Evolutionary conservation across 2,113 vertebrate genomes (phyloP).

Genomic region (Syrmaticus mikado): DNA sequence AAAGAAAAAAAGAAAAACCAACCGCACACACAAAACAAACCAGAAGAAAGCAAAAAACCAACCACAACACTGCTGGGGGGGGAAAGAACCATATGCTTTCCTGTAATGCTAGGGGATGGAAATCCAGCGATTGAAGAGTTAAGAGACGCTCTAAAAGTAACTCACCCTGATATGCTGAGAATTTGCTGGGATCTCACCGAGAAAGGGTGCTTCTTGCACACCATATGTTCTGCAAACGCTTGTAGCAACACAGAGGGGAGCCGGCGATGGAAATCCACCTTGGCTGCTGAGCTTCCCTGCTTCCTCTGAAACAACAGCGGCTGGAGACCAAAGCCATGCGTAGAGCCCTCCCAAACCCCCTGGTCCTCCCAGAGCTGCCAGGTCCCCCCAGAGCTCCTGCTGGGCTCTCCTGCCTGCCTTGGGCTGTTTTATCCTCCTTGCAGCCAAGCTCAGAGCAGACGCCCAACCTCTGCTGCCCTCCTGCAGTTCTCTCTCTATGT

Average conservation of each 20-base stretch:
- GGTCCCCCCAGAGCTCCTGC: neutral
- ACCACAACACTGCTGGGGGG: neutral
- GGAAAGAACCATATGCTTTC: neutral
- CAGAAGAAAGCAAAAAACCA: neutral
- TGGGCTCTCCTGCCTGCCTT: neutral
- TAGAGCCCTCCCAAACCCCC: too few species aligned
- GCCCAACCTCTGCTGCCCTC: neutral
- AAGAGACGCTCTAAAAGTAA: slow-evolving; percentile 33
- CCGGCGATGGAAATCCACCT: neutral
- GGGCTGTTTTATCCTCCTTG: neutral
- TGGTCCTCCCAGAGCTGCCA: neutral
- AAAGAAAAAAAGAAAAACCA: neutral
- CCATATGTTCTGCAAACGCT: slow-evolving; percentile 59
- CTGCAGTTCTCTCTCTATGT: neutral
- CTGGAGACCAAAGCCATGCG: neutral
- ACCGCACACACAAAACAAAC: neutral
- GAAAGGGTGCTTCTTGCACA: slow-evolving; percentile 52
- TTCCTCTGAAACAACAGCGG: neutral
- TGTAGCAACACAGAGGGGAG: slow-evolving; percentile 44
- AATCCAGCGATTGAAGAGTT: slow-evolving; percentile 36
- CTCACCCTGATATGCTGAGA: slow-evolving; percentile 62
- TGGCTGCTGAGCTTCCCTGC: neutral
- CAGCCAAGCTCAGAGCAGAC: neutral
- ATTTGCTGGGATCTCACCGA: slow-evolving; percentile 40
- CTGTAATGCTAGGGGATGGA: neutral